Evolutionary conservation across 1,140 invertebrate genomes (phyloP), one percentile per base, ranked within the genome.

Genomic region (Bombus sibiricus): DNA sequence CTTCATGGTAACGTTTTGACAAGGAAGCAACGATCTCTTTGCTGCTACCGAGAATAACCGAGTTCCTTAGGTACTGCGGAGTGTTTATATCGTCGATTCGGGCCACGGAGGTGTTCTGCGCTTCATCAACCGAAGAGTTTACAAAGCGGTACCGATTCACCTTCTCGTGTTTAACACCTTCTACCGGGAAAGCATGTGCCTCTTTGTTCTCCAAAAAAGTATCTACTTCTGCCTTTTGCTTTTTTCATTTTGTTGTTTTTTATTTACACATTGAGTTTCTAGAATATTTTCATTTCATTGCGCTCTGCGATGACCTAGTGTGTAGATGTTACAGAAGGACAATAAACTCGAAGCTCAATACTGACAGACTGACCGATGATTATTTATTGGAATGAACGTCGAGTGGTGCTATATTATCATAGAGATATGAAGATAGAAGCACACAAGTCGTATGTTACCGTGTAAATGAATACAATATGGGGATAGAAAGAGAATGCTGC

Each of bases 71-170:
- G 57, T 59, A 76, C 39, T 28, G 68, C 41, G 34, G 77, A 87
- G 86, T 88, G 86, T 88, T 88, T 88, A 88, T 75, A 86, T 77
- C 76, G 82, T 79, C 43, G 75, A 84, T 79, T 73, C 47, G 47
- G 81, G 41, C 37, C 64, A 41, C n/a, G 64, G 59, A 86, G 89
- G 79, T 91, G 89, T 89, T 92, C 91, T 92, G 91, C 81, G 57
- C 64, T 92, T 78, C 89, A 71, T 91, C 90, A 91, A 86, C 68
- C 41, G 75, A 80, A 88, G 87, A 91, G 91, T 92, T 91, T 91
- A 92, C 85, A 81, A 64, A 87, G 81, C 69, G 28, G 75, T 15
- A 73, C 73, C 75, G 75, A 78, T 78, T 75, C 76, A 85, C 86
- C 77, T 80, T 78, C 77, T 62, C 78, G 66, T 64, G 66, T 86